Evolutionary conservation across 2,888 invertebrate species (phyloP), one percentile per base, ranked within the genome.

Genomic region (Cataglyphis altisquamis): DNA sequence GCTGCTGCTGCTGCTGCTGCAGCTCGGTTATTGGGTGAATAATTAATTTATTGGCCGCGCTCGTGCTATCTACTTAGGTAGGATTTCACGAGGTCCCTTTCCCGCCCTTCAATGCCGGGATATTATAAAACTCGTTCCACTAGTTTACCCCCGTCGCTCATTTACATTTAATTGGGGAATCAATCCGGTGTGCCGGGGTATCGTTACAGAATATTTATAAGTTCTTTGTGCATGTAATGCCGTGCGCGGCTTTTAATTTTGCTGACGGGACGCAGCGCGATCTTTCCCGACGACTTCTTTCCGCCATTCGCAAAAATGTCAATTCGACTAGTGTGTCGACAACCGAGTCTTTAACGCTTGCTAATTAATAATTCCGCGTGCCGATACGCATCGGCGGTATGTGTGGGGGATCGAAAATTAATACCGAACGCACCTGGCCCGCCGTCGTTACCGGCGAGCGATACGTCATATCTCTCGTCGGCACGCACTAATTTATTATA

Each of bases 181-280:
- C 89, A 89, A 90, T 90, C 89, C 86, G 78, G 86, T n/a, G 52
- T 18, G 45, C 48, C 90, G 81, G 80, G 83, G 86, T 83, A 88
- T 90, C 89, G 90, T 90, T 90, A 88, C 89, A 84, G 90, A 90
- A 90, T 90, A 90, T 90, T 90, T 89, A 90, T 90, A 90, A 89
- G 89, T 85, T 77, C 83, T 81, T 82, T 77, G 77, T 67, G 66
- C 85, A 70, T 48, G 82, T 68, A 66, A 82, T 84, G 87, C 67
- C 48, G 48, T n/a, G 74, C 84, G 84, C 87, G 80, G 83, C 83
- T 86, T 90, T 89, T 85, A 91, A 91, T 92, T 90, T 90, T 86
- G 88, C 81, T 72, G 73, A 81, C 87, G 68, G 67, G 48, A 63
- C 80, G 68, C 80, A 32, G 4, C 45, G 63, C 36, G 80, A 85